These are phyloP conservation scores for Papilio polyxenes DNA, from an alignment of 1,140 invertebrate species.

Conservation along the genomic window DNA sequence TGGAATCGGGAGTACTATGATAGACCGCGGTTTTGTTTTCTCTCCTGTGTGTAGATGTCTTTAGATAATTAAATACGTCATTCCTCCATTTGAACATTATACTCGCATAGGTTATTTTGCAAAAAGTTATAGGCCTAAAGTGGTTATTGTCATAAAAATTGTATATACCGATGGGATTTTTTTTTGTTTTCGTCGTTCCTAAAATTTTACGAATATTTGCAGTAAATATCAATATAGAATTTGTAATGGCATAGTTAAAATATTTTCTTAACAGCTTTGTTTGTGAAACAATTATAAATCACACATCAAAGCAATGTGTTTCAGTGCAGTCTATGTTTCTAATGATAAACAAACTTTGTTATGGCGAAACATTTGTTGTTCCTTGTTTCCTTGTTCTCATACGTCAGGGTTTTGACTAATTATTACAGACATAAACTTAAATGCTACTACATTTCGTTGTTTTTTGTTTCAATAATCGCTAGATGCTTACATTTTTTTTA, in stretches of 20 bases:
- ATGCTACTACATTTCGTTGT: neutral
- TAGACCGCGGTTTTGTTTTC: conserved; percentile 31
- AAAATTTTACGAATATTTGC: neutral
- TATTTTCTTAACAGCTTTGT: conserved; percentile 3
- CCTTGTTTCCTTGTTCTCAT: neutral
- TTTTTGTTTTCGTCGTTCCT: neutral
- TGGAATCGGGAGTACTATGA: conserved; percentile 38
- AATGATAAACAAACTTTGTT: conserved; percentile 13
- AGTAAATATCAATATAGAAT: neutral
- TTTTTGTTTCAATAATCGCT: too few species aligned
- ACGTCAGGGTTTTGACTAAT: conserved; percentile 9
- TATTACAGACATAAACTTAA: neutral
- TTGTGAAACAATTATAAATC: neutral
- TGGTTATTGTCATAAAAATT: too few species aligned
- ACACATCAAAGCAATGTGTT: conserved; percentile 1
- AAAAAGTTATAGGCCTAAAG: neutral
- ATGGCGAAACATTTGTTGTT: conserved; percentile 3
- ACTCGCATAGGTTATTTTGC: neutral
- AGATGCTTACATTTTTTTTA: too few species aligned
- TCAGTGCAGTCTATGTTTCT: neutral
- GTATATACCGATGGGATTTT: too few species aligned
- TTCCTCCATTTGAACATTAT: neutral
- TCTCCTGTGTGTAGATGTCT: conserved; percentile 27
- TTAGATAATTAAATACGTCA: conserved; percentile 31
- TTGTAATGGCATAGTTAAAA: neutral